Base-by-base conservation (phyloP, 2,113 vertebrate genomes). In the Clupea harengus region DNA sequence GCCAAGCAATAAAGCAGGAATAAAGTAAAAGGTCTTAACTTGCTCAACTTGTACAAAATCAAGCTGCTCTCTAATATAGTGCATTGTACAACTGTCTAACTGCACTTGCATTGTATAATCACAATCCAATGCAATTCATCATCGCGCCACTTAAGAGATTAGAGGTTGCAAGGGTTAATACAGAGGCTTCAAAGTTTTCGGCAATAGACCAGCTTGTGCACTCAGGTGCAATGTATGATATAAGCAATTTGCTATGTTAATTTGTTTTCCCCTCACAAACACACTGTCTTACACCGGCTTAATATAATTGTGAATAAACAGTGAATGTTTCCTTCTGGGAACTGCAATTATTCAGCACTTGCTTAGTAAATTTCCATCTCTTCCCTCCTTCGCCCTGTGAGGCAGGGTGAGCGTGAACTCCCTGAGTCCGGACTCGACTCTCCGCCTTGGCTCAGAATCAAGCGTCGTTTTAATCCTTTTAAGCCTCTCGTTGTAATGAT, bases 401-500 rank as follows among this genome's bases (percentile, higher is more conserved):
- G 94, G 94, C 93, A 92, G 90, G 92, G 91, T 93, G 90, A 94
- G 94, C 92, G 91, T 93, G 91, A 92, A 94, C 84, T 84, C 84
- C 25, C 75, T 18, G 93, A 94, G 93, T 94, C 92, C 93, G 81
- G 90, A 93, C 92, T 93, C 95, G 94, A 95, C 94, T 95, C 93
- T 94, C 93, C 94, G 94, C 92, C 93, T 91, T 92, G 94, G 95
- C 95, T 96, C 96, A 96, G 95, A 96, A 95, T 94, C 93, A 94
- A 96, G 93, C 96, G 95, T 95, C 93, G 93, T 96, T 95, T 96
- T 97, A 97, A 97, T 96, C 95, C 95, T 95, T 95, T 96, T 96
- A 97, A 96, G 95, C 95, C 95, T 93, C 95, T 96, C 95, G 95
- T 96, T 96, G 95, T 96, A 97, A 96, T 97, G 96, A 97, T 97